Base-by-base conservation (phyloP, 2,888 invertebrate genomes). In the Mythimna pallens region DNA sequence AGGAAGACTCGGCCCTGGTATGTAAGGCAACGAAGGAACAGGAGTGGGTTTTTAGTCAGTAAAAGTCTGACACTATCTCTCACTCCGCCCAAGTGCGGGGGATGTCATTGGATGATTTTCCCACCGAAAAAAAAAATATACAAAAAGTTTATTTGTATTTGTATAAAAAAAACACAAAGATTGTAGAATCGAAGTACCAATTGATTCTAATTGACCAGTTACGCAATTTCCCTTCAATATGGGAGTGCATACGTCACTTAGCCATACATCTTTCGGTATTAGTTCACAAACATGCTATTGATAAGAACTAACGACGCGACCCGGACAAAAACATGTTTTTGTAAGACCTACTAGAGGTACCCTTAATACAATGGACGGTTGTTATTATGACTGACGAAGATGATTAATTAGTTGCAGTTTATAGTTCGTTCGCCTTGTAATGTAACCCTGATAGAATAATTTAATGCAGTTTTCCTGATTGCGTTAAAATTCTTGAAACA, bases 241-340 rank as follows among this genome's bases (percentile, higher is more conserved):
- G 47, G 40, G 22, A 58, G 22, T 62, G 0, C 47, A 67, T 66
- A 62, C 66, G 70, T 78, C 47, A 70, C 40, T 61, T 22, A 22
- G 40, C 40, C 34, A 22, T 65, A 25, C 8, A 12, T n/a, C 9
- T 57, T 59, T 59, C 62, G 73, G 63, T 17, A 75, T 72, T 64
- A 74, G 43, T 22, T 72, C 47, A 61, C 40, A 73, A 65, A 52
- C 61, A 62, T 66, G 66, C 52, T 47, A 54, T 65, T 65, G 69
- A 76, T 82, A 73, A 58, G 54, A 40, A 43, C 22, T 43, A 22
- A 54, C 34, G 12, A 22, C 59, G 62, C 64, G 8, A 12, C 30
- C 17, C 20, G 52, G 57, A 75, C 30, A 59, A 79, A 40, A 71
- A 82, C 62, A 80, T 70, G 76, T 82, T 82, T 75, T 79, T 72